Conservation (phyloP, 2,797 vertebrate genomes). For the Vespertilio murinus region DNA sequence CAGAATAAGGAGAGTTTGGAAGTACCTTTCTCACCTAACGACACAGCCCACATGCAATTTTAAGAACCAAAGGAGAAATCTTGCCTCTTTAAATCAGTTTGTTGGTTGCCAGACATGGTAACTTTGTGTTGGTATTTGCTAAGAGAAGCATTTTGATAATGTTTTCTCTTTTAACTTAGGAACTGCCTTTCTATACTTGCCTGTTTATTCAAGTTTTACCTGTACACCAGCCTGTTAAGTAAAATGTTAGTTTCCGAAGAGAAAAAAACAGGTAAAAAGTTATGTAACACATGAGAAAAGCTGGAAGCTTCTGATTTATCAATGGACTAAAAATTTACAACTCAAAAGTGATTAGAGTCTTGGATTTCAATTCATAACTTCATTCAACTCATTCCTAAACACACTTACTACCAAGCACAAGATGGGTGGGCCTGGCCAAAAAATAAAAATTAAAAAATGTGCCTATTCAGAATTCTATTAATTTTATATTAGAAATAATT, state of each 20-base stretch:
- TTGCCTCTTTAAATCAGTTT: neutral
- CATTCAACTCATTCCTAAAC: neutral
- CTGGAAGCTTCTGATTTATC: neutral
- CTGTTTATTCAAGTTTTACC: neutral
- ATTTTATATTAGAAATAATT: conserved; percentile 3
- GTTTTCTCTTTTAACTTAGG: neutral
- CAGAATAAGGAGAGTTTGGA: neutral
- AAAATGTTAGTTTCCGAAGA: conserved; percentile 20
- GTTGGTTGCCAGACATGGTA: neutral
- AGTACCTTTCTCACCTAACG: neutral
- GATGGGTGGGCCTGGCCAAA: neutral
- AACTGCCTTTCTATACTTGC: neutral
- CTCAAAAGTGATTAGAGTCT: neutral
- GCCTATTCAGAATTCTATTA: neutral
- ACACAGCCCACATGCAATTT: neutral
- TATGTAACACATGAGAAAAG: neutral
- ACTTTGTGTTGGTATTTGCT: neutral
- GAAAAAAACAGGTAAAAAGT: neutral
- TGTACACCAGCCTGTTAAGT: neutral
- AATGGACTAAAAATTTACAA: neutral
- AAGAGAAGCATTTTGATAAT: neutral
- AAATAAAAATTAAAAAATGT: neutral
- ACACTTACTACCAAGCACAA: neutral
- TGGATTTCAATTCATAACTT: neutral
- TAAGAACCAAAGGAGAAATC: neutral